Evolutionary conservation across 2,888 invertebrate species (phyloP).

Genomic region (Griposia aprilina): DNA sequence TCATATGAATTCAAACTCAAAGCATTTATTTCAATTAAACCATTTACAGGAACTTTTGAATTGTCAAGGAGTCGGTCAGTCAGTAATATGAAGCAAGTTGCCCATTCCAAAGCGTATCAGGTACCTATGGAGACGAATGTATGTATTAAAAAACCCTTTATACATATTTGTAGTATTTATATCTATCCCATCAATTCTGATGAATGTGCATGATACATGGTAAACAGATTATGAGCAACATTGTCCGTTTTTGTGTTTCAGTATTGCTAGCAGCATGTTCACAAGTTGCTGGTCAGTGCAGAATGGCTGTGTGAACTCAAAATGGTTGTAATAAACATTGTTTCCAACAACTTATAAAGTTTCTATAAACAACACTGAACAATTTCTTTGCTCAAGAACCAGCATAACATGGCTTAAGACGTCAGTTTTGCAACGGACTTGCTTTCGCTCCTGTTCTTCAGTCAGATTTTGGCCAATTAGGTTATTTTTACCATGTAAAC

Average conservation of each 20-base stretch:
- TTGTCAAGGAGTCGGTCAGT: no score
- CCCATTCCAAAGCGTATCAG: no score
- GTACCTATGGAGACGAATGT: no score
- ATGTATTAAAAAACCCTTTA: background rate
- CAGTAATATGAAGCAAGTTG: no score
- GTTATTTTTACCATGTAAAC: background rate
- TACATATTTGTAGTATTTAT: background rate
- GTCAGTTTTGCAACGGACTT: background rate
- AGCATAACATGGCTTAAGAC: background rate
- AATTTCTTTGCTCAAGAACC: no score
- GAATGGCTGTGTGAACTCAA: background rate
- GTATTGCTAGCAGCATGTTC: background rate
- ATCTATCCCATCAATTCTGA: background rate
- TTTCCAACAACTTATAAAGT: background rate
- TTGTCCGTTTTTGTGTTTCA: background rate
- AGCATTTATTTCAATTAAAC: no score
- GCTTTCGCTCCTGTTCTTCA: no score
- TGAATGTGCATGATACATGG: background rate
- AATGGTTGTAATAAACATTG: background rate
- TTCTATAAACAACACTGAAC: no score
- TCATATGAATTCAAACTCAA: no score
- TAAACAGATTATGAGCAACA: background rate
- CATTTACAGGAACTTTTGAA: no score
- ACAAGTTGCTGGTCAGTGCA: background rate
- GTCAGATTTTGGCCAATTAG: background rate